These are phyloP conservation scores for Cynocephalus volans DNA, from an alignment of 2,113 vertebrate species.

Conservation along the genomic window DNA sequence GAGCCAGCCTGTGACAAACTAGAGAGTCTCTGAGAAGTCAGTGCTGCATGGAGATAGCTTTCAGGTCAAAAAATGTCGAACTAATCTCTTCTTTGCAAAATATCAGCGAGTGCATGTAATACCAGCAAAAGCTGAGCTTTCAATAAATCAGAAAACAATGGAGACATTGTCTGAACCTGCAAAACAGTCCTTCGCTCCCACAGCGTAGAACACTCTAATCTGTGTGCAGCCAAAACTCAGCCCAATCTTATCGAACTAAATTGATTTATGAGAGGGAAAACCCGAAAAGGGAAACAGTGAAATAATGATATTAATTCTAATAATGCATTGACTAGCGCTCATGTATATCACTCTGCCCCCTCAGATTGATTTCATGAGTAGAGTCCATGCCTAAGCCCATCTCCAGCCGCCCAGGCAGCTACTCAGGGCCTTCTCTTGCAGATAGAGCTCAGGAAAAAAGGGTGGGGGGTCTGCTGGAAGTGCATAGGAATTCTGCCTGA, in stretches of 20 bases:
- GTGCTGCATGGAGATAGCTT: not conserved
- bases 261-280: slow-evolving; percentile 81
- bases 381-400: slow-evolving; percentile 43
- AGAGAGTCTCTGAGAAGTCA: slow-evolving; percentile 6
- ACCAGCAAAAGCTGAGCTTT: slow-evolving; percentile 67
- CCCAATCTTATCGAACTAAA: slow-evolving; percentile 77
- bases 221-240: slow-evolving; percentile 70
- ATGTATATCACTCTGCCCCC: slow-evolving; percentile 75
- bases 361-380: slow-evolving; percentile 77
- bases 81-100: slow-evolving; percentile 67
- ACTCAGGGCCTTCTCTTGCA: slow-evolving; percentile 33
- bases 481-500: slow-evolving; percentile 74
- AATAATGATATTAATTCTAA: slow-evolving; percentile 84
- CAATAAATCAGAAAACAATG: slow-evolving; percentile 78
- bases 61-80: slow-evolving; percentile 49
- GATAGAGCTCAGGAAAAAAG: slow-evolving; percentile 52
- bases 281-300: slow-evolving; percentile 79
- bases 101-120: not conserved
- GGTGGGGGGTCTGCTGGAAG: slow-evolving; percentile 67
- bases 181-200: slow-evolving; percentile 29
- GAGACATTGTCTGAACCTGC: slow-evolving; percentile 66
- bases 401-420: slow-evolving; percentile 41
- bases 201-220: slow-evolving; percentile 17
- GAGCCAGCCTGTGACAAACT: not conserved
- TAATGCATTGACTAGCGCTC: slow-evolving; percentile 72